Evolutionary conservation across 2,113 vertebrate genomes (phyloP).

Genomic region (Cisticola juncidis): DNA sequence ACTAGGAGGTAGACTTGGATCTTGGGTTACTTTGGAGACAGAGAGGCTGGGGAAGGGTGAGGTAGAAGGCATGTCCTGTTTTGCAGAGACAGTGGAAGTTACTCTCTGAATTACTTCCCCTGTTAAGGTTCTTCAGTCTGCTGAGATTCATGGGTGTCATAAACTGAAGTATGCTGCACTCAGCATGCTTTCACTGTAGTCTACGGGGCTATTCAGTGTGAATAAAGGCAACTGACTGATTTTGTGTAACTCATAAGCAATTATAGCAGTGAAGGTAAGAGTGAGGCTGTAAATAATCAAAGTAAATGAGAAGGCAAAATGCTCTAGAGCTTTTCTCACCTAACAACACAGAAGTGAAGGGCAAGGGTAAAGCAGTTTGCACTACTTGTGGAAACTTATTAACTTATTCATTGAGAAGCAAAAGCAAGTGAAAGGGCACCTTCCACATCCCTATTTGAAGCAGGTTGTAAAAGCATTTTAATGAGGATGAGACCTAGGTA

Average conservation of each 20-base stretch:
- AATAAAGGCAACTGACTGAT: constrained; percentile 28
- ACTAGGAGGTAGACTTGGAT: neutral
- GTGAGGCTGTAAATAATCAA: constrained; percentile 30
- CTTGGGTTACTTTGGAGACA: neutral
- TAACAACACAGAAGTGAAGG: neutral
- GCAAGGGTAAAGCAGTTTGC: constrained; percentile 3
- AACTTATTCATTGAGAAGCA: constrained; percentile 21
- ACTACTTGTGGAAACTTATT: neutral
- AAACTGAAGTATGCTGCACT: constrained; percentile 2
- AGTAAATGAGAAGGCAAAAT: constrained; percentile 31
- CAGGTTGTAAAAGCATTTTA: constrained; percentile 17
- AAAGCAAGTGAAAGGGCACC: constrained; percentile 31
- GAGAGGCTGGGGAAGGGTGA: neutral
- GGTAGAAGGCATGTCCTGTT: neutral
- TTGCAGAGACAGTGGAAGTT: neutral
- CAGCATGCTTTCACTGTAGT: neutral
- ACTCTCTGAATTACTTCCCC: neutral
- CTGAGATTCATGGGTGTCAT: constrained; percentile 7
- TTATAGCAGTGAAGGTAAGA: constrained; percentile 14
- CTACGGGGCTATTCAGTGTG: neutral
- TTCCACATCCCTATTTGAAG: constrained; percentile 32
- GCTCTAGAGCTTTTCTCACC: constrained; percentile 23
- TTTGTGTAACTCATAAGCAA: constrained; percentile 20
- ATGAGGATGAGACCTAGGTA: neutral
- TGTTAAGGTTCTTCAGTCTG: neutral